Evolutionary conservation across 1,140 invertebrate species (phyloP).

Genomic region (Lysiphlebus fabarum): DNA sequence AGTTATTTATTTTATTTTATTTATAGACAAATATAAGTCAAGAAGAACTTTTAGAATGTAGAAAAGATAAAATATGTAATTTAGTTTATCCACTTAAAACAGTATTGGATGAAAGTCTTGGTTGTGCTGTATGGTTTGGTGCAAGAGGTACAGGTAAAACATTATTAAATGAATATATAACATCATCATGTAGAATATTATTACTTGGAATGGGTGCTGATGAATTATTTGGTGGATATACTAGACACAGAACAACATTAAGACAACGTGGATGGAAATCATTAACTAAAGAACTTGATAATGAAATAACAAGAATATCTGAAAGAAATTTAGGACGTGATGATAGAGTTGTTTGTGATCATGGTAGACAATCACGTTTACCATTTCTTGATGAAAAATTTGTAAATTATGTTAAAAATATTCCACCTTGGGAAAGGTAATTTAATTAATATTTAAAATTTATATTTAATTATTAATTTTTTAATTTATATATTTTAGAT

Average conservation of each 20-base stretch:
- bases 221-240: constrained; percentile 94
- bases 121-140: constrained; percentile 95
- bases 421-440: constrained; percentile 77
- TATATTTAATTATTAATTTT: constrained; percentile 5
- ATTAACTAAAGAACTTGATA: constrained; percentile 67
- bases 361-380: constrained; percentile 74
- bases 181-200: constrained; percentile 71
- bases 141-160: constrained; percentile 65
- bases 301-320: constrained; percentile 83
- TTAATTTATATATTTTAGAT: constrained; percentile 52
- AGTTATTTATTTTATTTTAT: constrained; percentile 27
- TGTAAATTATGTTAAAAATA: constrained; percentile 66
- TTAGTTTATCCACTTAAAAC: constrained; percentile 81
- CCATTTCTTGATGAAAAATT: constrained; percentile 95
- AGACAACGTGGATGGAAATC: constrained; percentile 65
- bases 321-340: constrained; percentile 90
- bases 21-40: constrained; percentile 73
- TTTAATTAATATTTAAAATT: no score
- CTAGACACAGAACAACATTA: constrained; percentile 75
- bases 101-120: constrained; percentile 93
- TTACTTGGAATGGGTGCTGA: constrained; percentile 93
- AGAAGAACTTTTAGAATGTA: constrained; percentile 61
- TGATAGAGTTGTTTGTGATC: constrained; percentile 80
- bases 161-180: constrained; percentile 49
- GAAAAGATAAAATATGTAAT: constrained; percentile 60